Evolutionary conservation across 2,797 vertebrate genomes (phyloP).

Genomic region (Antennarius maculatus): DNA sequence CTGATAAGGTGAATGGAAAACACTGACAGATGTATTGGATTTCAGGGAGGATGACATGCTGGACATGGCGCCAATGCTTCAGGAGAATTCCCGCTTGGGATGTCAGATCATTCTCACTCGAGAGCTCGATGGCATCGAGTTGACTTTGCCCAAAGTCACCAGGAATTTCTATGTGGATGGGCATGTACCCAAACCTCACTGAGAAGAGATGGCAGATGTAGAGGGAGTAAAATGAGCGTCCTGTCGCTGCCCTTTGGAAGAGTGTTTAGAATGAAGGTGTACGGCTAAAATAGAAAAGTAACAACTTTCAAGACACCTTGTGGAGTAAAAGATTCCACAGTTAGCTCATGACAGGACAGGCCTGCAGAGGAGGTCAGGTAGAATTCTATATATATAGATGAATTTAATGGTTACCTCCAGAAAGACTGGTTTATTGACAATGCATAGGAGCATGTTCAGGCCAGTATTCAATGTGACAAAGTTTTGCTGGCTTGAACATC

Average conservation of each 20-base stretch:
- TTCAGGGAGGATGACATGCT: slow-evolving; percentile 93
- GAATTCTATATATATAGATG: slow-evolving; percentile 8
- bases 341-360: slow-evolving; percentile 29
- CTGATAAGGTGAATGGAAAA: neutral
- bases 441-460: slow-evolving; percentile 40
- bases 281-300: slow-evolving; percentile 18
- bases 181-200: slow-evolving; percentile 91
- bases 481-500: slow-evolving; percentile 32
- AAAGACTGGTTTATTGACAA: slow-evolving; percentile 20
- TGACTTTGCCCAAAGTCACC: slow-evolving; percentile 90
- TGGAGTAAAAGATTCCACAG: slow-evolving; percentile 26
- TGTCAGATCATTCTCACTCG: slow-evolving; percentile 88
- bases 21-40: slow-evolving; percentile 20
- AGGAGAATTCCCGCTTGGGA: slow-evolving; percentile 90
- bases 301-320: slow-evolving; percentile 33
- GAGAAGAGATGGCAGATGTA: slow-evolving; percentile 51
- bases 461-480: slow-evolving; percentile 34
- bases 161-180: slow-evolving; percentile 96
- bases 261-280: slow-evolving; percentile 23
- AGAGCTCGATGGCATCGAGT: slow-evolving; percentile 87
- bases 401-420: slow-evolving; percentile 49
- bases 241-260: slow-evolving; percentile 8
- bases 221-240: neutral
- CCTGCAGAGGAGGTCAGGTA: slow-evolving; percentile 19
- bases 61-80: slow-evolving; percentile 92